Percentiles rank a stretch among this genome's conserved stretches.
phyloP scores from a whole-genome alignment of 2,888 invertebrate species.

The Antheraea assamensis region DNA sequence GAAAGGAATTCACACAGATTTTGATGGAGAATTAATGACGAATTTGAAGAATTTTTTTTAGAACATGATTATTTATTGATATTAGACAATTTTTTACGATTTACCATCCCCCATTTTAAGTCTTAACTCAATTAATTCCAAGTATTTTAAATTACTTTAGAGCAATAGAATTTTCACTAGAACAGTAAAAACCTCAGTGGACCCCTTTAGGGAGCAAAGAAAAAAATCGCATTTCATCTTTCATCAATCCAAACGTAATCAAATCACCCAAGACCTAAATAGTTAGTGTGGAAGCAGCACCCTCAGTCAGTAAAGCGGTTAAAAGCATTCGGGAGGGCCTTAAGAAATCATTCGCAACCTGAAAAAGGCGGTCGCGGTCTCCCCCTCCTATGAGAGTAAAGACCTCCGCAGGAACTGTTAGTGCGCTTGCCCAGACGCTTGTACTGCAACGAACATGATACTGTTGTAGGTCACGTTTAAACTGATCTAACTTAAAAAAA shows the following conservation, averaged over 20 bases:
- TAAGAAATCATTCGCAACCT: constrained; percentile 19
- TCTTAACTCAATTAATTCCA: not conserved
- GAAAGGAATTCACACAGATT: not conserved
- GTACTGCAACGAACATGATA: constrained; percentile 77
- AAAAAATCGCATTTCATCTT: not conserved
- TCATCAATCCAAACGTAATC: not conserved
- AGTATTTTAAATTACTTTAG: not conserved
- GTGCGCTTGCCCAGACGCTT: constrained; percentile 79
- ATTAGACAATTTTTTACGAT: not conserved
- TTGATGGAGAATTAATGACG: not conserved
- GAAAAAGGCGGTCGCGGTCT: constrained; percentile 12
- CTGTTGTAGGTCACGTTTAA: constrained; percentile 40
- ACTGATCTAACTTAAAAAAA: not conserved
- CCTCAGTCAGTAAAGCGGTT: constrained; percentile 52
- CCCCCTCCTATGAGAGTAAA: constrained; percentile 4
- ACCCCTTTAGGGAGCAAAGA: not conserved
- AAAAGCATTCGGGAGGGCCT: constrained; percentile 29
- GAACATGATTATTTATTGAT: not conserved
- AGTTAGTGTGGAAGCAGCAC: constrained; percentile 58
- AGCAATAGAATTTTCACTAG: not conserved
- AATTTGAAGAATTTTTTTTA: not conserved
- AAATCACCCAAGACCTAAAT: constrained; percentile 5
- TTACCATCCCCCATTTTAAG: not conserved
- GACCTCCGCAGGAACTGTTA: constrained; percentile 47
- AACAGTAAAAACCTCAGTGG: not conserved